Percentiles rank a stretch among this genome's conserved stretches.
Conservation (phyloP, 2,797 vertebrate genomes). For the Urophycis tenuis region DNA sequence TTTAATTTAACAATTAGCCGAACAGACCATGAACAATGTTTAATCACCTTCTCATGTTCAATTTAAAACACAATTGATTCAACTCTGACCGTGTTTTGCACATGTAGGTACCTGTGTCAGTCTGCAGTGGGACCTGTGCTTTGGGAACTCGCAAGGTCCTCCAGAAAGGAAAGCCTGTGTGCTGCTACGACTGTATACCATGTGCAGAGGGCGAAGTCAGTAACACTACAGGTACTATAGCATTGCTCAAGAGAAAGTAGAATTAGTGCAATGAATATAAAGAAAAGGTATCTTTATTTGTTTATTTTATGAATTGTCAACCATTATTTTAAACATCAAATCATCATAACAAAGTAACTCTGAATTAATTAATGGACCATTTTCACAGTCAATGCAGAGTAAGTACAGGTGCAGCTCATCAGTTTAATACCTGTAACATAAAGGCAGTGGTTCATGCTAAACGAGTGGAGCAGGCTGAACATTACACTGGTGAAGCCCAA, state of each 20-base stretch:
- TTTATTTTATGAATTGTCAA: neutral
- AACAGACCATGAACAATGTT: neutral
- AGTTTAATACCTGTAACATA: neutral
- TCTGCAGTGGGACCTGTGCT: conserved; percentile 60
- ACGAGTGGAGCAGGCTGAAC: neutral
- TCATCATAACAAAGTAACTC: neutral
- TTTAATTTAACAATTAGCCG: neutral
- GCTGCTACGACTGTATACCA: conserved; percentile 65
- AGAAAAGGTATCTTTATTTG: too few species aligned
- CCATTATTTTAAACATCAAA: neutral
- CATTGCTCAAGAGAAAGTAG: neutral
- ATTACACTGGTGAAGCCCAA: neutral
- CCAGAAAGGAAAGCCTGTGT: conserved; percentile 60
- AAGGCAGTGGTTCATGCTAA: neutral
- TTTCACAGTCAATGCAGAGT: neutral
- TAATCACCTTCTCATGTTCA: neutral
- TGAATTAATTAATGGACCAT: neutral
- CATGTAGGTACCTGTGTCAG: conserved; percentile 56
- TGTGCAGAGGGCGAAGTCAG: conserved; percentile 66
- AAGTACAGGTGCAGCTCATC: neutral
- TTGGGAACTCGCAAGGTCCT: conserved; percentile 60
- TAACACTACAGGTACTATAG: conserved; percentile 57
- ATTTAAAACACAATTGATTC: neutral
- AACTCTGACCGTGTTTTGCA: neutral
- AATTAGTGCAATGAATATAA: neutral